Base-by-base conservation (phyloP, 2,888 invertebrate genomes). In the Stenoptilia bipunctidactyla region DNA sequence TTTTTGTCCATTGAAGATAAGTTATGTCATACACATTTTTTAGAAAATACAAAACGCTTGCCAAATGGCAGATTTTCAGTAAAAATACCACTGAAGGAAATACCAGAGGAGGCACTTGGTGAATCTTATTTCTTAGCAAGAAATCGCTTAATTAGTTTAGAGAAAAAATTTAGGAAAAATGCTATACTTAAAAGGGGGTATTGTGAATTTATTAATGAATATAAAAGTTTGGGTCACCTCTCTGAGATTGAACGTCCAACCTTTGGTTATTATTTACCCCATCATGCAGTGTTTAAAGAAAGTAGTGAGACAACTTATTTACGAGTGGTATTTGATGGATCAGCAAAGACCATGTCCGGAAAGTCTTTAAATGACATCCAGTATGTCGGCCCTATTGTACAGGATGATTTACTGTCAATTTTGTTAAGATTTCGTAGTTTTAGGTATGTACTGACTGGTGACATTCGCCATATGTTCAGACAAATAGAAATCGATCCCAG, bases 201-300 rank as follows among this genome's bases (percentile, higher is more conserved):
- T 14, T 4, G 15, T 2, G 36, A 51, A 13, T 51, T 51, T 1
- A 51, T 54, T 0, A 27, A 41, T 2, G 52, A 54, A 34, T 53
- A 52, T 33, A 38, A 37, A 0, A 30, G 44, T 2, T 39, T 52
- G 36, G 47, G 48, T 0, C 52, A 53, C 45, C 9, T 50, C 0
- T 49, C 49, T 0, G 10, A n/a, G 12, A 20, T 25, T 27, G 12
- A 6, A 9, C 4, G 4, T n/a, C 33, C 33, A 4, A 12, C 3
- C 12, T 3, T 4, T n/a, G 6, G 10, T 12, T 62, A 58, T 44
- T 65, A 53, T 49, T 40, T 70, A 13, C 60, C 58, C 20, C 69
- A 72, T 49, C 66, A 66, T 39, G 52, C 56, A 0, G 61, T 72
- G 0, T 37, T 61, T 0, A 56, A 56, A 13, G 39, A 53, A 8